These are phyloP conservation scores for Alosa sapidissima DNA, from an alignment of 2,797 vertebrate genomes.

Conservation along the genomic window DNA sequence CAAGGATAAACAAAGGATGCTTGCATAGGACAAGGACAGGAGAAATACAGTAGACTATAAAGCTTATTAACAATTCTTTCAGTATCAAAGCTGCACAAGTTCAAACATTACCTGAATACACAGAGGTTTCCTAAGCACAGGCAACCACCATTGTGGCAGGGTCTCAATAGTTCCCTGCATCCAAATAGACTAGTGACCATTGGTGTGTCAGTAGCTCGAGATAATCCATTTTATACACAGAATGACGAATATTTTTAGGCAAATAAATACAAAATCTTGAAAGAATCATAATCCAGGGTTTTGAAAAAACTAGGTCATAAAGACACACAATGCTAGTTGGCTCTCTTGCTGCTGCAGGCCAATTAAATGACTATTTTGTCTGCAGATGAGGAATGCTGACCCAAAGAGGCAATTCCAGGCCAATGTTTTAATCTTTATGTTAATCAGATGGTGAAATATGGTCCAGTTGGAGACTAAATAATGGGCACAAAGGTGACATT, in stretches of 20 bases:
- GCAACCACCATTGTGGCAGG: background rate
- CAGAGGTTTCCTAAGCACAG: background rate
- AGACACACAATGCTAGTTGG: slow-evolving; percentile 27
- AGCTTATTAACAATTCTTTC: too few species aligned
- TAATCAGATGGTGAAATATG: slow-evolving; percentile 53
- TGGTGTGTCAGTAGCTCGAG: slow-evolving; percentile 32
- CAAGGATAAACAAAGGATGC: too few species aligned
- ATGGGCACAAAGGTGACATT: background rate
- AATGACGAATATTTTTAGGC: slow-evolving; percentile 28
- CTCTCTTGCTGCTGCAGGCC: background rate
- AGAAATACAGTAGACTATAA: too few species aligned
- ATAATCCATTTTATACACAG: slow-evolving; percentile 54
- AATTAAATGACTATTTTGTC: background rate
- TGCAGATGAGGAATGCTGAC: background rate
- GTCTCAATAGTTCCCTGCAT: background rate
- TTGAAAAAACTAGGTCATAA: slow-evolving; percentile 52
- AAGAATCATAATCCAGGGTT: slow-evolving; percentile 55
- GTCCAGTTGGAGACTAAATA: slow-evolving; percentile 27
- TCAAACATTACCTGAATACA: background rate
- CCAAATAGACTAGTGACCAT: background rate
- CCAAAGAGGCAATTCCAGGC: slow-evolving; percentile 38
- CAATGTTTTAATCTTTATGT: slow-evolving; percentile 47
- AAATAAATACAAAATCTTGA: slow-evolving; percentile 49
- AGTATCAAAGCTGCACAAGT: background rate
- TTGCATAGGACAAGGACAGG: too few species aligned